Percentiles rank a stretch among this genome's conserved stretches.
These are phyloP conservation scores for Pelusios castaneus DNA, from an alignment of 2,113 vertebrate species.

Conservation along the genomic window DNA sequence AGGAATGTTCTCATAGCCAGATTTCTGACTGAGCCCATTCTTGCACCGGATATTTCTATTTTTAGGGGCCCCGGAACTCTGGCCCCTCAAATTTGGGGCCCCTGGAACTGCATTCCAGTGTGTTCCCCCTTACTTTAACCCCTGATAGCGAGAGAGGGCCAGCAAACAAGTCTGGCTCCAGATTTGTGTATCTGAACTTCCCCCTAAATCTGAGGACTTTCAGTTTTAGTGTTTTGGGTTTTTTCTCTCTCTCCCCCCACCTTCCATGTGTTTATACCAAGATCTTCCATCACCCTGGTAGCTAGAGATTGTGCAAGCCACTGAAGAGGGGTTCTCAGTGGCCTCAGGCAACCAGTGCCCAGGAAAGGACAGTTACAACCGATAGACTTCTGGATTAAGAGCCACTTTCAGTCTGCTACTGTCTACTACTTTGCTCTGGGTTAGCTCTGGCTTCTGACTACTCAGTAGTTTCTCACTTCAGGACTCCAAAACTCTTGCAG, in stretches of 20 bases:
- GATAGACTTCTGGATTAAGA: background rate
- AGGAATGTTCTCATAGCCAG: background rate
- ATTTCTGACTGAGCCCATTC: background rate
- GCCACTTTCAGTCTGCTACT: background rate
- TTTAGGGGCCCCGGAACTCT: too few relatives aligned
- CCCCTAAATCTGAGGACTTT: background rate
- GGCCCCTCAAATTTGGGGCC: too few relatives aligned
- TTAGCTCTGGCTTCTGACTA: background rate
- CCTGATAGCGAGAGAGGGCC: background rate
- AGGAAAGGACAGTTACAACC: background rate
- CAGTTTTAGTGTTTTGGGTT: background rate
- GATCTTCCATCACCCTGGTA: background rate
- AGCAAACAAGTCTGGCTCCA: background rate
- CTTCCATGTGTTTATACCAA: background rate
- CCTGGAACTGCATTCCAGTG: too few relatives aligned
- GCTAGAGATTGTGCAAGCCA: background rate
- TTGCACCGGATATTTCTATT: too few relatives aligned
- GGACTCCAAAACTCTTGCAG: background rate
- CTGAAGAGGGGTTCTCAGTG: background rate
- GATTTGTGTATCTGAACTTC: background rate
- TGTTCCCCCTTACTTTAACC: too few relatives aligned
- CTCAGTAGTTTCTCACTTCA: background rate
- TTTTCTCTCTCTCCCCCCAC: too few relatives aligned
- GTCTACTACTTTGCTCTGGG: background rate
- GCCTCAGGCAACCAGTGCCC: background rate